phyloP scores from a whole-genome alignment of 1,140 invertebrate species.

The Cyclargus thomasi region DNA sequence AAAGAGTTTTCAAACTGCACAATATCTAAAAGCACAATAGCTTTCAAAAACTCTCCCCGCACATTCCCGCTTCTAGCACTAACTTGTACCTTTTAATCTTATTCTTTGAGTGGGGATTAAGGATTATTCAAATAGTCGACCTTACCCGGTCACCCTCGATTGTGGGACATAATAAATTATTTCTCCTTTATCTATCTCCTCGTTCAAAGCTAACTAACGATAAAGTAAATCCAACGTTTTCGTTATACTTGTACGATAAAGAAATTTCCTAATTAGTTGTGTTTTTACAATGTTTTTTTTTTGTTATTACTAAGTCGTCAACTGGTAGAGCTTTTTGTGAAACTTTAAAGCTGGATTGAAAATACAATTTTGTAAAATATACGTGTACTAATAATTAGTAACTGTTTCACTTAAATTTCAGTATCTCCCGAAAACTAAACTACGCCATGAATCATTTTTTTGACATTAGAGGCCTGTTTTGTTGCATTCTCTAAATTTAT shows the following conservation, averaged over 20 bases:
- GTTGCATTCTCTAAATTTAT: no score
- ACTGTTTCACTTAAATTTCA: no score
- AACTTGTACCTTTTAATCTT: not conserved
- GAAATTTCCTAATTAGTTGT: not conserved
- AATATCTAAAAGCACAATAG: not conserved
- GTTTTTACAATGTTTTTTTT: not conserved
- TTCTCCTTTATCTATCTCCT: not conserved
- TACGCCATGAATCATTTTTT: no score
- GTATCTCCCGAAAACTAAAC: no score
- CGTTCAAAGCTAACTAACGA: not conserved
- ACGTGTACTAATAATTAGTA: no score
- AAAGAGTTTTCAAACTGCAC: not conserved
- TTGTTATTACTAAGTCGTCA: not conserved
- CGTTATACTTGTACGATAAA: not conserved
- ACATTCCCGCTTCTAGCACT: not conserved
- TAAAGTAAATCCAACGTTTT: not conserved
- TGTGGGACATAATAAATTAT: not conserved
- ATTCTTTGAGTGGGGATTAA: not conserved
- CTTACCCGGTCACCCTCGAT: not conserved
- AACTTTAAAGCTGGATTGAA: no score
- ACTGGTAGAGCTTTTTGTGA: no score
- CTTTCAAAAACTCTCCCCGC: not conserved
- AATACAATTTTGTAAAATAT: no score
- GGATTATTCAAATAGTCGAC: not conserved
- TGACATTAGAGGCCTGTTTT: no score